Evolutionary conservation across 2,888 invertebrate genomes (phyloP), one percentile per base, ranked within the genome.

Genomic region (Autographa gamma): DNA sequence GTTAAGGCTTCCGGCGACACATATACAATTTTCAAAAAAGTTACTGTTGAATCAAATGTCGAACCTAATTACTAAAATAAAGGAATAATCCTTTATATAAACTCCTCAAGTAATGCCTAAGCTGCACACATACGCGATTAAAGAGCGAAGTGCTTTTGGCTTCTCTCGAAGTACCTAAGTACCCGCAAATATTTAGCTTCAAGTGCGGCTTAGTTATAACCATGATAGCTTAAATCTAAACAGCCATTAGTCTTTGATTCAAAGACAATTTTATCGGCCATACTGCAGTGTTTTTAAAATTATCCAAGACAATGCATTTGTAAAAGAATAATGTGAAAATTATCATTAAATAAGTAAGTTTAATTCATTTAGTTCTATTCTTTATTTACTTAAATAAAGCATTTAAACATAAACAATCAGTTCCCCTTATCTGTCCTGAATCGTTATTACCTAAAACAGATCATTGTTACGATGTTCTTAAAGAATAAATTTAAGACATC

Each of bases 241-340:
- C 48, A 48, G 16, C 16, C 43, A 43, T 43, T 38, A 38, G 16
- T 48, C 16, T 48, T n/a, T 4, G n/a, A n/a, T n/a, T 48, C 1
- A n/a, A n/a, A 48, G n/a, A 48, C 48, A 5, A 48, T n/a, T n/a
- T 73, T 43, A 48, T 66, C 59, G 56, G 72, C 56, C 68, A 58
- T 66, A 69, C 73, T 73, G 70, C 79, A 75, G 76, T 75, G 71
- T 82, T 86, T 86, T 84, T 80, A 85, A 84, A 85, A 75, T 74
- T 81, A 81, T 82, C 66, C 78, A 73, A 76, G 75, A 82, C 80
- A 82, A 81, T 85, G 74, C 86, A 84, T 87, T 86, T 89, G 80
- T 92, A 90, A 90, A 85, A 84, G 87, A 85, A 84, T 83, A 86
- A 74, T 84, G 85, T 87, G 84, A 85, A 86, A 88, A 86, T 48